Evolutionary conservation across 1,140 invertebrate genomes (phyloP).

Genomic region (Atta colombica): DNA sequence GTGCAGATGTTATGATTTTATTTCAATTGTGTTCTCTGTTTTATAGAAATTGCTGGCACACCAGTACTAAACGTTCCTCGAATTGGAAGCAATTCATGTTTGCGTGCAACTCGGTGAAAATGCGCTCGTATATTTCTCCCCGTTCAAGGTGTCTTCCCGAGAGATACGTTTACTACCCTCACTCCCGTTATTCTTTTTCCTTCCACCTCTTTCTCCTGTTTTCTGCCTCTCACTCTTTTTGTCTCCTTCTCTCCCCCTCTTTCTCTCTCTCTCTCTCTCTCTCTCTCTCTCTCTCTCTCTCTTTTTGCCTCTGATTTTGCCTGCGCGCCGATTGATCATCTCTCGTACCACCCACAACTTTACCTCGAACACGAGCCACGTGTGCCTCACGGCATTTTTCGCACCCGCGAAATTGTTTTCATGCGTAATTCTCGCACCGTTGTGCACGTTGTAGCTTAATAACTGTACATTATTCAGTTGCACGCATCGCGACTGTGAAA

Average conservation of each 20-base stretch:
- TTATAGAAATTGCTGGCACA: constrained; percentile 47
- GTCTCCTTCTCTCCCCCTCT: constrained; percentile 10
- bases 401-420: constrained; percentile 66
- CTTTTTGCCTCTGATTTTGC: constrained; percentile 2
- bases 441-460: constrained; percentile 30
- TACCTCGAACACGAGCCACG: constrained; percentile 52
- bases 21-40: constrained; percentile 49
- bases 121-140: constrained; percentile 72
- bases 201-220: background rate
- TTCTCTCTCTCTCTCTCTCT: background rate
- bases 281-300: constrained; percentile 20
- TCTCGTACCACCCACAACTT: constrained; percentile 53
- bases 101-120: constrained; percentile 65
- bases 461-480: constrained; percentile 20
- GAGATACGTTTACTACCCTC: constrained; percentile 70
- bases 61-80: constrained; percentile 55
- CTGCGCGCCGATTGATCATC: constrained; percentile 59
- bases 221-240: background rate
- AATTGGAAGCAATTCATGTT: constrained; percentile 58
- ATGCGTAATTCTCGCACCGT: background rate
- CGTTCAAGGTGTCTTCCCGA: constrained; percentile 68
- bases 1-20: constrained; percentile 48
- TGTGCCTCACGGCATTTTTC: constrained; percentile 67
- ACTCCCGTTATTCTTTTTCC: constrained; percentile 44
- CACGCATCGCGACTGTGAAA: background rate